A percentile compares a stretch with the other conserved stretches of the same genome.
These are phyloP conservation scores for Conus betulinus DNA, from an alignment of 1,140 invertebrate species.

Conservation along the genomic window DNA sequence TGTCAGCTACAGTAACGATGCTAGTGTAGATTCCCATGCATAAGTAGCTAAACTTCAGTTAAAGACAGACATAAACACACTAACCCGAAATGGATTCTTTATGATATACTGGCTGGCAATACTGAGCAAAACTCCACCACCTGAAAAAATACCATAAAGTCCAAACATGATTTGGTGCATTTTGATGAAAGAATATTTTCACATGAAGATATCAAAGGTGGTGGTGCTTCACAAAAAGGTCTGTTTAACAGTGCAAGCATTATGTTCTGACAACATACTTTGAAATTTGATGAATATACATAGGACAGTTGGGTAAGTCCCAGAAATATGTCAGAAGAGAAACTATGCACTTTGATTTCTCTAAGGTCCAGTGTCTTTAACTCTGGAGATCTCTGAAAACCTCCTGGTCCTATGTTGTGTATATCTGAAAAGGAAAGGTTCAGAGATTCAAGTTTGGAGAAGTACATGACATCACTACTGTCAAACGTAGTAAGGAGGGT, in stretches of 20 bases:
- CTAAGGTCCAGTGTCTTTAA: background rate
- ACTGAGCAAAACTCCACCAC: conserved; percentile 44
- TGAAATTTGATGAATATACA: background rate
- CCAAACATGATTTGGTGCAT: conserved; percentile 40
- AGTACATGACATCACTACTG: background rate
- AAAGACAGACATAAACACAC: conserved; percentile 49
- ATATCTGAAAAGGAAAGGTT: background rate
- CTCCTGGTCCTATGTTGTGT: background rate
- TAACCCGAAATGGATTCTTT: background rate
- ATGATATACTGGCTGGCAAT: conserved; percentile 15
- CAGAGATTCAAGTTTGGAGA: background rate
- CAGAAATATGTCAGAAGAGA: background rate
- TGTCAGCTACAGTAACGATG: conserved; percentile 11
- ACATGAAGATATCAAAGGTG: conserved; percentile 37
- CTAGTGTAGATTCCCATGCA: conserved; percentile 36
- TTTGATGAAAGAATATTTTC: conserved; percentile 41
- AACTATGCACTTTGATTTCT: background rate
- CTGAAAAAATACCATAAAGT: conserved; percentile 42
- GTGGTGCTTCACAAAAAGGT: background rate
- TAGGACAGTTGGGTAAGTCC: background rate
- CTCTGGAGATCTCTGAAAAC: background rate
- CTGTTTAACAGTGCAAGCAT: background rate
- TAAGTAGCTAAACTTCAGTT: conserved; percentile 39
- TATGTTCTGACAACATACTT: background rate
- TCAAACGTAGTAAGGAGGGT: background rate